These are phyloP conservation scores for Jordanella pulchra DNA, from an alignment of 2,797 vertebrate species.

Conservation along the genomic window DNA sequence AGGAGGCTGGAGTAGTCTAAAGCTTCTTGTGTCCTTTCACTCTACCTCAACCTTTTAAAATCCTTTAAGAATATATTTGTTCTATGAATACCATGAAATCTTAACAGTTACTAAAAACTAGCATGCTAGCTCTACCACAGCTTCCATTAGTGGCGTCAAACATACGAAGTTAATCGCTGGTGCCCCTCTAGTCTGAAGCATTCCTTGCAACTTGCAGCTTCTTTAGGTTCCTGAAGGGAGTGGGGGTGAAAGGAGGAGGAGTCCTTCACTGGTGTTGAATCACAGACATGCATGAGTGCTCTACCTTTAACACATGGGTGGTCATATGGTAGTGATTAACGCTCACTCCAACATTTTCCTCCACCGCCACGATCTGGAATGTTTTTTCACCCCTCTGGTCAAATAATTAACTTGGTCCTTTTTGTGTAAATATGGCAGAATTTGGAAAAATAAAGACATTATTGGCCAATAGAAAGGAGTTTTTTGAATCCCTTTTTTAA, in stretches of 20 bases:
- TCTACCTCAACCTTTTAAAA: neutral
- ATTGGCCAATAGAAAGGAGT: conserved; percentile 47
- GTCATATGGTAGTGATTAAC: conserved; percentile 82
- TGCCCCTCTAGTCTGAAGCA: conserved; percentile 71
- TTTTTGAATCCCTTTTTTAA: conserved; percentile 37
- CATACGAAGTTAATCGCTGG: conserved; percentile 74
- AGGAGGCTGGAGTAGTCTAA: neutral
- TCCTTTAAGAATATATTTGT: neutral
- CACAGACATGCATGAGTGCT: conserved; percentile 79
- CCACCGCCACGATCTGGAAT: conserved; percentile 64
- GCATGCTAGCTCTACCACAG: conserved; percentile 25
- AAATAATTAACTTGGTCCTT: conserved; percentile 73
- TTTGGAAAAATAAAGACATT: conserved; percentile 73
- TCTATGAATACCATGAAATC: neutral
- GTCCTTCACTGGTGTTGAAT: conserved; percentile 74
- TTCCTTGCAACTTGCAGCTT: conserved; percentile 72
- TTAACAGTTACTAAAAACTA: conserved; percentile 9
- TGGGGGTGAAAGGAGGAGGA: conserved; percentile 56
- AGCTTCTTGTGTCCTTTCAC: neutral
- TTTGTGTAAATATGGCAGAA: conserved; percentile 75
- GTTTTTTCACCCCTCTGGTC: conserved; percentile 76
- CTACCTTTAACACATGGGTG: conserved; percentile 81
- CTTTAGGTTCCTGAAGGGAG: conserved; percentile 65
- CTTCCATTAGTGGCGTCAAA: conserved; percentile 61
- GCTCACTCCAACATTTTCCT: conserved; percentile 75